A percentile compares a stretch with the other conserved stretches of the same genome.
phyloP scores from a whole-genome alignment of 2,888 invertebrate genomes.

The Drosophila barbarae region DNA sequence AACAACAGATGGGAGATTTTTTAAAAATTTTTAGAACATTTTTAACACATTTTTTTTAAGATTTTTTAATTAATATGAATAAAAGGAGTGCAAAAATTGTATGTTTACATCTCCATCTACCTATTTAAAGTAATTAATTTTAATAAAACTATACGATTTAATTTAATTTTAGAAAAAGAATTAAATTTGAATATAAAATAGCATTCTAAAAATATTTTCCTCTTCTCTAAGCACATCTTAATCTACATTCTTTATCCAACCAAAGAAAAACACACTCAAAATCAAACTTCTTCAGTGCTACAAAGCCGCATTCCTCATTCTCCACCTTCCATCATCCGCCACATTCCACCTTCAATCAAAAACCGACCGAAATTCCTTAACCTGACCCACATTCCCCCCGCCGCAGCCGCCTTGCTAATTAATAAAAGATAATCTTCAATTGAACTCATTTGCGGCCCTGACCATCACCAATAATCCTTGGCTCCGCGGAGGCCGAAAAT shows the following conservation, averaged over 20 bases:
- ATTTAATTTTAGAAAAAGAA: too few species aligned
- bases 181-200: too few species aligned
- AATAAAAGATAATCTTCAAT: constrained; percentile 43
- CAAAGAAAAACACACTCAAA: background rate
- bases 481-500: background rate
- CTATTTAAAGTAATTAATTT: background rate
- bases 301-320: constrained; percentile 1
- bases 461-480: constrained; percentile 28
- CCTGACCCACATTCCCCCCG: constrained; percentile 23
- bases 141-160: too few species aligned
- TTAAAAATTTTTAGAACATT: background rate
- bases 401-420: constrained; percentile 26
- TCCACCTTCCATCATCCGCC: constrained; percentile 5
- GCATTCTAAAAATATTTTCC: background rate
- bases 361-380: constrained; percentile 12
- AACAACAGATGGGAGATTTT: background rate
- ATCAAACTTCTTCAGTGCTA: background rate
- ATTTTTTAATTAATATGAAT: background rate
- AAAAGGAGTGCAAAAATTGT: background rate
- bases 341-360: constrained; percentile 18
- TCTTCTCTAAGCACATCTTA: background rate
- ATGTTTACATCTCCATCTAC: background rate
- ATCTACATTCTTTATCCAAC: background rate
- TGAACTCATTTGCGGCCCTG: constrained; percentile 42
- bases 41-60: background rate